Evolutionary conservation across 1,140 invertebrate genomes (phyloP).

Genomic region (Lepidurus packardi): DNA sequence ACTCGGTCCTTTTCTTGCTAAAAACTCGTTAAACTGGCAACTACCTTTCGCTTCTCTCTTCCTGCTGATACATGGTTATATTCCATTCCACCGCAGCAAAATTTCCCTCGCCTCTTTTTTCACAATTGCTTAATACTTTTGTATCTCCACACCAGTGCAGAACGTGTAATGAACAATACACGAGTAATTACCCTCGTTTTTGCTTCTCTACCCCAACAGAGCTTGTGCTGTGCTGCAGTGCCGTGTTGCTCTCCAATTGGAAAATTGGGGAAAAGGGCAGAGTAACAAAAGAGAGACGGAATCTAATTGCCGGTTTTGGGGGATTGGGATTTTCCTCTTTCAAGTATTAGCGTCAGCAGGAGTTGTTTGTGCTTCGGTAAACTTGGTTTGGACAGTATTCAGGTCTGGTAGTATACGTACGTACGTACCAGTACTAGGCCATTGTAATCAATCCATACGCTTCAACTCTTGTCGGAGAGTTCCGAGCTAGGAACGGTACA

Average conservation of each 20-base stretch:
- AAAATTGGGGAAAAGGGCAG: not conserved
- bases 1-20: too few species aligned
- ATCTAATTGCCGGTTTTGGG: not conserved
- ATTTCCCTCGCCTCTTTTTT: too few species aligned
- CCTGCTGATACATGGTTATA: too few species aligned
- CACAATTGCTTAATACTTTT: too few species aligned
- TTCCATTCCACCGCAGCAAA: too few species aligned
- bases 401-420: not conserved
- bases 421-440: not conserved
- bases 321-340: not conserved
- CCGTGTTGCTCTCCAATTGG: not conserved
- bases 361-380: conserved; percentile 10
- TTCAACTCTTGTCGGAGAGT: not conserved
- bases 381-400: conserved; percentile 1
- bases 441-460: conserved; percentile 1
- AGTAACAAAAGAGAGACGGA: not conserved
- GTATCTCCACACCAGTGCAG: too few species aligned
- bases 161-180: too few species aligned
- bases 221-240: too few species aligned
- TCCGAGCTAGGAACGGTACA: not conserved
- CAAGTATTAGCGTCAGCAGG: not conserved
- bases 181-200: too few species aligned
- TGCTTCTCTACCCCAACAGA: too few species aligned
- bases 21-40: too few species aligned
- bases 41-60: too few species aligned